Base-by-base conservation (phyloP, 2,113 vertebrate genomes). In the Aptenodytes forsteri region DNA sequence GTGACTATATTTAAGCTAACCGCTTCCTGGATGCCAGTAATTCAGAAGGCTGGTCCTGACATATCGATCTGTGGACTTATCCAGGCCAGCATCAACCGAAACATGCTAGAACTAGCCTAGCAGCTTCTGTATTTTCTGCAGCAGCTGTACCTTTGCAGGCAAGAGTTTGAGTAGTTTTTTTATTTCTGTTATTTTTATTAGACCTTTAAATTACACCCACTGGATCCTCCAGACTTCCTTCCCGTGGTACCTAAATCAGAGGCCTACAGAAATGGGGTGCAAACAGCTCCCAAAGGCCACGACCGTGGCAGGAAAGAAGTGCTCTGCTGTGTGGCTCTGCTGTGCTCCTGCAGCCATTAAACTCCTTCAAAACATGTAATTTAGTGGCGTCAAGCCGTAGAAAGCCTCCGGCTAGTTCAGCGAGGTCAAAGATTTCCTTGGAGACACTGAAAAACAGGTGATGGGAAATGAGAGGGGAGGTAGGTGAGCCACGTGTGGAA, bases 11-110 rank as follows among this genome's bases (percentile, higher is more conserved):
- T 50, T 34, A 54, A 72, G 15, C 67, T 54, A 66, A 90, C 83
- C 25, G 4, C 93, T 80, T 94, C 88, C 90, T 61, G 36, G 29
- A 12, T 84, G 86, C 76, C 96, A 84, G 92, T 71, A 94, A 94
- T 73, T 87, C n/a, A 1, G 14, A 55, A 71, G 7, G 73, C 22
- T 5, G 16, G 32, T 56, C 67, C 64, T 80, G 30, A 11, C 1
- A 0, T 1, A 42, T 20, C 8, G 9, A 50, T 58, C 58, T 46
- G 44, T 13, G 54, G 27, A 4, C 9, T 83, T 52, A 55, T 9
- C 18, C 62, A 58, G 26, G 25, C 30, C 90, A 80, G 16, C 15
- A 21, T 6, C 83, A 47, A 16, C 54, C 7, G 9, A 50, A 73
- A 73, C 14, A 4, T 0, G 3, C 6, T 7, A 13, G 34, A 64